Evolutionary conservation across 2,888 invertebrate genomes (phyloP), one percentile per base, ranked within the genome.

Genomic region (Sisyra nigra): DNA sequence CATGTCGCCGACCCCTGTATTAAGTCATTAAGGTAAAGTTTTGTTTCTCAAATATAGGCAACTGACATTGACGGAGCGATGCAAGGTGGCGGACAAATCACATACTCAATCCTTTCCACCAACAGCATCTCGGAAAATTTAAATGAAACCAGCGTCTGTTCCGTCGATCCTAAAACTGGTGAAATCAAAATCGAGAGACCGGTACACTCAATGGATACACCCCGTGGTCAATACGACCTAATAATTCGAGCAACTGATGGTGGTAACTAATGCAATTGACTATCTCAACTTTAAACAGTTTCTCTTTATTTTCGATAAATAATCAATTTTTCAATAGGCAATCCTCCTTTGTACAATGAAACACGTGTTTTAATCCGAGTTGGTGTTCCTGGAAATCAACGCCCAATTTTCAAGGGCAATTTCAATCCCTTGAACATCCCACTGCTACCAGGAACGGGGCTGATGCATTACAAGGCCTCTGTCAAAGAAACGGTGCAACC

Each of bases 361-460:
- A 75, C 78, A 0, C 67, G 72, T 30, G 69, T 83, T 0, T 67
- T 71, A 8, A 69, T 85, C 11, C 68, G 81, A n/a, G 83, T 85
- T 0, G 84, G 84, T 0, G 80, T 82, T 3, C 79, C 82, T 1
- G 83, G 83, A 1, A 83, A 84, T 53, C 81, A 83, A 52, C 66
- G 81, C n/a, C 85, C 82, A 1, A 74, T 80, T n/a, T 83, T 81
- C 52, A 75, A 77, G 50, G 80, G 80, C 1, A 78, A 80, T 52
- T 79, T 75, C 50, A 76, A 76, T 61, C 62, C 1, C 52, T 61
- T 7, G 59, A 59, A 5, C 60, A 64, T 48, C 53, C 57, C 29
- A 59, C 52, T 32, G 54, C 59, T 14, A 61, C 65, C 33, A 57
- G 58, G 5, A 60, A 57, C 33, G 61, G 65, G 48, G 63, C 66